A percentile compares a stretch with the other conserved stretches of the same genome.
Evolutionary conservation across 1,140 invertebrate genomes (phyloP).

Genomic region (Melitaea cinxia): DNA sequence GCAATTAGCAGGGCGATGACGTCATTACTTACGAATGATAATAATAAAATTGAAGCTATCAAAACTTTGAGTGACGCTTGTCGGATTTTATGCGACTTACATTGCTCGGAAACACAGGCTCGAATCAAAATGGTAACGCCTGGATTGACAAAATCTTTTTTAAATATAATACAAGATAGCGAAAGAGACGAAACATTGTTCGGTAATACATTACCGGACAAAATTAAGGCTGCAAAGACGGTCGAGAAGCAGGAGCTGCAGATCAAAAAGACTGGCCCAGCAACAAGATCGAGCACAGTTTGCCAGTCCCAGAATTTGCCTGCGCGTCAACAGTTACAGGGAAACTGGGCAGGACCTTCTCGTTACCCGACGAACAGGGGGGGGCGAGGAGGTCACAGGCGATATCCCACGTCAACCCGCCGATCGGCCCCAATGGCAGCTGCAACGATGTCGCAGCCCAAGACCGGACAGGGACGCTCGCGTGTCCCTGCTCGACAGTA

Average conservation of each 20-base stretch:
- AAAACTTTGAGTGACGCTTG: not conserved
- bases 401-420: not conserved
- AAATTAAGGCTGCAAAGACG: slow-evolving; percentile 41
- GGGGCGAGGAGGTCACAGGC: slow-evolving; percentile 10
- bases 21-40: not conserved
- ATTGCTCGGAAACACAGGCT: not conserved
- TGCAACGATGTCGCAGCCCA: not conserved
- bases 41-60: slow-evolving; percentile 18
- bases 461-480: not conserved
- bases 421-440: not conserved
- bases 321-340: too few species aligned
- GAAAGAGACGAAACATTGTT: slow-evolving; percentile 30
- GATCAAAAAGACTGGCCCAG: slow-evolving; percentile 27
- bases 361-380: slow-evolving; percentile 2
- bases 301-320: too few species aligned
- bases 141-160: not conserved
- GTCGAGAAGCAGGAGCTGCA: slow-evolving; percentile 44
- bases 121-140: not conserved
- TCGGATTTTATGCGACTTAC: not conserved
- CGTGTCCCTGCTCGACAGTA: slow-evolving; percentile 15
- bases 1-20: not conserved
- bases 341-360: slow-evolving; percentile 9
- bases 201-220: slow-evolving; percentile 36
- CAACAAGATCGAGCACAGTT: not conserved
- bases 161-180: not conserved